phyloP scores from a whole-genome alignment of 2,797 vertebrate genomes.

The Syngnathus rostellatus region DNA sequence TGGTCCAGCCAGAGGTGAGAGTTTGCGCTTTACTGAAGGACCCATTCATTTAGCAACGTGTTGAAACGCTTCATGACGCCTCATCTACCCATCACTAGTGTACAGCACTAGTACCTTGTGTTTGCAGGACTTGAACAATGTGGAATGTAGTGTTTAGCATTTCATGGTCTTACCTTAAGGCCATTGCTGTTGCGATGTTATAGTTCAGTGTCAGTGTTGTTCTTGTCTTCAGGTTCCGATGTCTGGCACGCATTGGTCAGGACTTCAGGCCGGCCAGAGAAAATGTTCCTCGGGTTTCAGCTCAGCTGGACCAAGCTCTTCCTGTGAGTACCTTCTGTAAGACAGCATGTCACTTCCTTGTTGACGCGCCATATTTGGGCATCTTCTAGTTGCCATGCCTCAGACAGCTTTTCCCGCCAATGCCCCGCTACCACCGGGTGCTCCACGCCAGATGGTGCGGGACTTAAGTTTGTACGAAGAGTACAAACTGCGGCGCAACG shows the following conservation, averaged over 20 bases:
- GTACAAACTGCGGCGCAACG: constrained; percentile 63
- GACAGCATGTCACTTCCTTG: too few relatives aligned
- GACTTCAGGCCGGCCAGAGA: constrained; percentile 13
- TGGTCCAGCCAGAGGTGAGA: constrained; percentile 35
- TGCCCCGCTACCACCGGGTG: constrained; percentile 15
- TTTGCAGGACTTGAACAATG: too few relatives aligned
- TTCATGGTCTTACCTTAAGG: background rate
- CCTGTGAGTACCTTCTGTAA: constrained; percentile 37
- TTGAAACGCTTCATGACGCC: too few relatives aligned
- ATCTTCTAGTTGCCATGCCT: constrained; percentile 25
- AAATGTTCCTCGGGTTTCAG: constrained; percentile 16
- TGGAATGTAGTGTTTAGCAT: background rate
- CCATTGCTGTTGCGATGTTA: too few relatives aligned
- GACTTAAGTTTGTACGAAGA: constrained; percentile 68
- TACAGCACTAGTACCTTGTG: too few relatives aligned
- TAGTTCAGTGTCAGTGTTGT: too few relatives aligned
- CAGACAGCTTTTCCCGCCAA: constrained; percentile 13
- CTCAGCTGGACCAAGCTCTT: constrained; percentile 18
- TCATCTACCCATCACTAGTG: too few relatives aligned
- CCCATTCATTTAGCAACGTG: background rate
- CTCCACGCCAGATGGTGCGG: constrained; percentile 33
- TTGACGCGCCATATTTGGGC: background rate
- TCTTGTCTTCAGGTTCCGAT: constrained; percentile 19
- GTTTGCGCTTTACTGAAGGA: background rate
- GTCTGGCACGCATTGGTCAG: constrained; percentile 14